Base-by-base conservation (phyloP, 2,888 invertebrate genomes). In the Eudasyphora cyanicolor region DNA sequence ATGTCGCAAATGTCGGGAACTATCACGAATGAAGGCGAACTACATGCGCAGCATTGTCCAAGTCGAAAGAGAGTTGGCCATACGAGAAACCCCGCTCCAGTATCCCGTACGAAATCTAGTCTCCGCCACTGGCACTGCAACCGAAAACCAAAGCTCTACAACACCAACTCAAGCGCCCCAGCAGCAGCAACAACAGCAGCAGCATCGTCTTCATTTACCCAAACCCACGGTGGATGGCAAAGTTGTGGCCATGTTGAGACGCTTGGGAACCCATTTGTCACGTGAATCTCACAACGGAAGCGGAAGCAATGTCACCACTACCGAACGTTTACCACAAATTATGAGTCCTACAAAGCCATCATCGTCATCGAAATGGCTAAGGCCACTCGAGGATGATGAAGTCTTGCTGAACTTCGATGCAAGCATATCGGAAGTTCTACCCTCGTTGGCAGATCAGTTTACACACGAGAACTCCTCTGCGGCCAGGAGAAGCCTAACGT, bases 341-440 rank as follows among this genome's bases (percentile, higher is more conserved):
- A 91, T 91, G 91, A 91, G 90, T 84, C 91, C 91, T 21, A 86
- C 86, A 10, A 89, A 91, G 79, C 87, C 88, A 79, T 88, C 87
- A 75, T 87, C 89, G 78, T 88, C 87, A 73, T 88, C 89, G 77
- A 89, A 87, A 76, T 90, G 90, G 90, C 87, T 88, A 74, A 88
- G 90, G 29, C 80, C 84, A 49, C 83, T 91, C 75, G 89, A 88
- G 7, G 89, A 89, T 14, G 89, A 92, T 86, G 92, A 92, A 86
- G 88, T 92, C 77, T 87, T 92, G 84, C 87, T 92, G 82, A 88
- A 92, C 86, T 92, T 92, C 82, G 89, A 92, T 88, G 88, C 89
- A 82, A 90, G 88, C 84, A 89, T 92, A 86, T 90, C 90, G 88
- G 92, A 92, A 90, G 92, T 92, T 81, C 87, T 92, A 85, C 90